These are phyloP conservation scores for Colletes collaris DNA, from an alignment of 2,888 invertebrate species.

Conservation along the genomic window DNA sequence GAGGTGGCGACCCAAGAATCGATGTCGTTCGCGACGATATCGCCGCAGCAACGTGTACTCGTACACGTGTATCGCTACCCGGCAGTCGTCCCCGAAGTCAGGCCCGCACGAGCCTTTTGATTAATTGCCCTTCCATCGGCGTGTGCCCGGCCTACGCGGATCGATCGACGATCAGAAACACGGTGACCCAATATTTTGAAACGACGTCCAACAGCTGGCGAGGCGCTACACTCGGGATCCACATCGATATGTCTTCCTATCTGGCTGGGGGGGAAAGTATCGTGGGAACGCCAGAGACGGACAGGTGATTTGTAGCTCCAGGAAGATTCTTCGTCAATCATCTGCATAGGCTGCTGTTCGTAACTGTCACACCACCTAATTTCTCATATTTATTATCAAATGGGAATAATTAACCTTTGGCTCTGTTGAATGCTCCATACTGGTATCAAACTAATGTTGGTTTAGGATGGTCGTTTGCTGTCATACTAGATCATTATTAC, in stretches of 20 bases:
- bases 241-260: not conserved
- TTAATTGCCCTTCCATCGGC: constrained; percentile 77
- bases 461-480: too few species aligned
- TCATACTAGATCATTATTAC: too few species aligned
- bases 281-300: too few species aligned
- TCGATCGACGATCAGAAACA: not conserved
- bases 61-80: constrained; percentile 61
- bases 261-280: too few species aligned
- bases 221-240: not conserved
- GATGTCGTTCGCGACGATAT: constrained; percentile 68
- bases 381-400: too few species aligned
- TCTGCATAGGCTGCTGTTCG: too few species aligned
- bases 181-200: not conserved
- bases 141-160: constrained; percentile 64
- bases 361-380: too few species aligned
- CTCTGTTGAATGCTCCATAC: too few species aligned
- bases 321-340: too few species aligned
- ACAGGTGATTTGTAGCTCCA: too few species aligned
- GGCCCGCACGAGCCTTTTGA: constrained; percentile 64
- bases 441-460: too few species aligned
- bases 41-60: constrained; percentile 51
- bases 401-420: too few species aligned
- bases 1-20: constrained; percentile 70
- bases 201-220: not conserved
- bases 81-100: constrained; percentile 44